phyloP scores from a whole-genome alignment of 1,140 invertebrate genomes.

The Ceratosolen solmsi region DNA sequence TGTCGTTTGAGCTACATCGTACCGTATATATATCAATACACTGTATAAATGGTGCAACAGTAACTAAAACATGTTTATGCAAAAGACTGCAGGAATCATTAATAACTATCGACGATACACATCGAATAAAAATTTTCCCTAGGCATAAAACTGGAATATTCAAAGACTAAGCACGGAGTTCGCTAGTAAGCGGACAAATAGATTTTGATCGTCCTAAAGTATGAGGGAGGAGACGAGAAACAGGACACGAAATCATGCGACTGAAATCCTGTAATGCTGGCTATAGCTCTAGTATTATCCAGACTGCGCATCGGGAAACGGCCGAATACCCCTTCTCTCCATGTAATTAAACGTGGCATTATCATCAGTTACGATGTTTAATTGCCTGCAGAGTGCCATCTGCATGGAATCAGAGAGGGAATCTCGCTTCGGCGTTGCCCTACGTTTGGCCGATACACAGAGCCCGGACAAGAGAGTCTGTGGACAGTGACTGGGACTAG shows the following conservation, averaged over 20 bases:
- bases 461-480: not conserved
- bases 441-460: not conserved
- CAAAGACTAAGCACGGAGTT: not conserved
- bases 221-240: constrained; percentile 29
- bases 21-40: no score
- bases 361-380: constrained; percentile 49
- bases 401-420: constrained; percentile 40
- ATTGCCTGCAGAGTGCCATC: constrained; percentile 40
- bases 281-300: constrained; percentile 44
- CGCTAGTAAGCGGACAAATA: constrained; percentile 12
- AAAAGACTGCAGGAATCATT: no score
- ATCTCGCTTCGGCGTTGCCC: constrained; percentile 18
- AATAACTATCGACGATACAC: not conserved
- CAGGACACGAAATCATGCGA: constrained; percentile 47
- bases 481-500: not conserved
- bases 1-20: no score
- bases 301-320: constrained; percentile 3
- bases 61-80: no score
- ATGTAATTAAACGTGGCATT: constrained; percentile 50
- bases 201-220: not conserved
- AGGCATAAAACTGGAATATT: not conserved
- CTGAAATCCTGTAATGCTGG: constrained; percentile 41
- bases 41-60: no score
- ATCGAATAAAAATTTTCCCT: not conserved
- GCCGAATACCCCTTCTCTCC: not conserved